Base-by-base conservation (phyloP, 2,888 invertebrate species). In the Orchesellides sinensis region DNA sequence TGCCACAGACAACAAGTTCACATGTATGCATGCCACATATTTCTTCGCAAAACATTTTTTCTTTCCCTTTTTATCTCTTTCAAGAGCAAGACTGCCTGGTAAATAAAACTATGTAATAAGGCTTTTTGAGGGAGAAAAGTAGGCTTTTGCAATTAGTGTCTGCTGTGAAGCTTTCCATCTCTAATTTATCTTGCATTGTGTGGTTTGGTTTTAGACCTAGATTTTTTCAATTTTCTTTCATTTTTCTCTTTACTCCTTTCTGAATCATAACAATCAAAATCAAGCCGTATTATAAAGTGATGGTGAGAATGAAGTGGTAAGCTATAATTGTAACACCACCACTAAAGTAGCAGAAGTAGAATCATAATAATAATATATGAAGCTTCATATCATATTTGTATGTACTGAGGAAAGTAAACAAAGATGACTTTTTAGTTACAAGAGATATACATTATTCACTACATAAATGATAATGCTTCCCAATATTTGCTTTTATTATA, bases 81-180 rank as follows among this genome's bases (percentile, higher is more conserved):
- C 25, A 70, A 54, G 25, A 49, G 27, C n/a, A n/a, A n/a, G 66
- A 75, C 54, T 61, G 49, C 40, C 40, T 40, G 74, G 65, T 23
- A 29, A 73, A 73, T 73, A 45, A 73, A 73, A 74, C 63, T 63
- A 40, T 17, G n/a, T 12, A 52, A 66, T 49, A 27, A 40, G 40
- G 61, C 17, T 63, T 66, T 47, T 49, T 25, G 5, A 32, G 27
- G 52, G 75, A 68, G 72, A 73, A 80, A 80, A 80, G 73, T 80
- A 80, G 80, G 80, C 27, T 80, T 80, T 73, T 73, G 80, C 73
- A 80, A 80, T 80, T 80, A 80, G 80, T 68, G 80, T 80, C 80
- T 80, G 73, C 80, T 80, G 73, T 68, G 80, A 80, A 73, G 80
- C 80, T 80, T 80, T 80, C 80, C 80, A 80, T 80, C 73, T 80